phyloP scores from a whole-genome alignment of 2,888 invertebrate species.

The Ommatoiulus sabulosus region DNA sequence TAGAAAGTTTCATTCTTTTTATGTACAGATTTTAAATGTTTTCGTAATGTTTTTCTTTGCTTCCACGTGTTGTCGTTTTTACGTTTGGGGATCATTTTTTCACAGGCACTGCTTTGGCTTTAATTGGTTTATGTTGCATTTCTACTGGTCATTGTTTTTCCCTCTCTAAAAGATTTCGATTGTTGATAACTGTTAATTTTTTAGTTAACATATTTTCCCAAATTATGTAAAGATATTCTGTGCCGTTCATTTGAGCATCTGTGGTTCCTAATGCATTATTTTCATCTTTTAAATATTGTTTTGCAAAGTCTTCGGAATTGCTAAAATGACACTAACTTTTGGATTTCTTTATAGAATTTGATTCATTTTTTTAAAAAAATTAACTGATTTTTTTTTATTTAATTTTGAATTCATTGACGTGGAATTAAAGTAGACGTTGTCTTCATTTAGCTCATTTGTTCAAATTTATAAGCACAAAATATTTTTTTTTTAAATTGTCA shows the following conservation, averaged over 20 bases:
- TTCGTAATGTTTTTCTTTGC: not conserved
- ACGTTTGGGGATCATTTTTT: not conserved
- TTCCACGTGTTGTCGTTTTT: conserved; percentile 10
- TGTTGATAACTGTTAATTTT: not conserved
- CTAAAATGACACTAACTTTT: not conserved
- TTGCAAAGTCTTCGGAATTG: not conserved
- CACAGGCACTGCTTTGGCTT: not conserved
- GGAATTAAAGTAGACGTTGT: too few species aligned
- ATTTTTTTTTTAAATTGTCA: not conserved
- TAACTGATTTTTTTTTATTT: not conserved
- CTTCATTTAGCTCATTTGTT: too few species aligned
- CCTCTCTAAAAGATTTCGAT: not conserved
- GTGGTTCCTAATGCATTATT: not conserved
- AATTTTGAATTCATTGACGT: too few species aligned
- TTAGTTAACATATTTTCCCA: not conserved
- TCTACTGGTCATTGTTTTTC: not conserved
- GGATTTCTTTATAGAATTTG: too few species aligned
- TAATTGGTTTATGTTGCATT: conserved; percentile 31
- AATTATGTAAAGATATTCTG: not conserved
- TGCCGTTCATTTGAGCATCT: not conserved
- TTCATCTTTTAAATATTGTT: not conserved
- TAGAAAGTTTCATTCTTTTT: conserved; percentile 50
- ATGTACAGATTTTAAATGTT: conserved; percentile 50
- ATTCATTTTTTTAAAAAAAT: not conserved
- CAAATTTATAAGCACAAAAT: not conserved